These are phyloP conservation scores for Scotopteryx bipunctaria DNA, from an alignment of 2,888 invertebrate species.

Conservation along the genomic window DNA sequence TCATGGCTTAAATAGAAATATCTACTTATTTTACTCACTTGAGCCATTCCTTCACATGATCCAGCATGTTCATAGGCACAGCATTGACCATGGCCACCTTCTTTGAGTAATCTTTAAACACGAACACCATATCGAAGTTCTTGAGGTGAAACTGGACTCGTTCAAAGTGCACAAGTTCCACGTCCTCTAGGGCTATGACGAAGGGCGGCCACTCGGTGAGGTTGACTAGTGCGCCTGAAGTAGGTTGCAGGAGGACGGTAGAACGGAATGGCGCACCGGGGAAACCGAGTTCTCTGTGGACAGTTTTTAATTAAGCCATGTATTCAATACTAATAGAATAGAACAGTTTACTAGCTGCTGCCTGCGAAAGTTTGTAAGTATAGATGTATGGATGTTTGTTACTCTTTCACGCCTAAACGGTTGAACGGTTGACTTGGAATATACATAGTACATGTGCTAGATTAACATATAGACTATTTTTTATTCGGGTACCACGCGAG, in stretches of 20 bases:
- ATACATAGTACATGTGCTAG: no score
- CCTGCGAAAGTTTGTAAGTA: no score
- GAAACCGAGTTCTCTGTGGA: slow-evolving; percentile 94
- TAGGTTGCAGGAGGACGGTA: slow-evolving; percentile 97
- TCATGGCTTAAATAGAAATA: no score
- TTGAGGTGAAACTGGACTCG: slow-evolving; percentile 99
- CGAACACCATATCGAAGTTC: slow-evolving; percentile 99
- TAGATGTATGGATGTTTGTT: no score
- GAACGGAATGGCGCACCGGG: slow-evolving; percentile 98
- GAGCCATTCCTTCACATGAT: slow-evolving; percentile 99
- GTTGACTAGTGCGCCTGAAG: slow-evolving; percentile 98
- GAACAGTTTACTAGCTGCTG: no score
- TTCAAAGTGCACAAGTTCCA: slow-evolving; percentile 99
- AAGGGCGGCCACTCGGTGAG: slow-evolving; percentile 99
- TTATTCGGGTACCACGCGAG: no score
- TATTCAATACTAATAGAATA: no score
- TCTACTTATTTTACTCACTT: slow-evolving; percentile 86
- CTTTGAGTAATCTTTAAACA: slow-evolving; percentile 98
- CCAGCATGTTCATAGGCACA: slow-evolving; percentile 99
- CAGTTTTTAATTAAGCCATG: no score
- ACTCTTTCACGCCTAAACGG: no score
- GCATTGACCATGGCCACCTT: slow-evolving; percentile 99
- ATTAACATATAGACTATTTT: no score
- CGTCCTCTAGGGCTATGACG: slow-evolving; percentile 98
- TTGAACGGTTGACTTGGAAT: no score